These are phyloP conservation scores for Condylostylus longicornis DNA, from an alignment of 1,140 invertebrate species.

Conservation along the genomic window DNA sequence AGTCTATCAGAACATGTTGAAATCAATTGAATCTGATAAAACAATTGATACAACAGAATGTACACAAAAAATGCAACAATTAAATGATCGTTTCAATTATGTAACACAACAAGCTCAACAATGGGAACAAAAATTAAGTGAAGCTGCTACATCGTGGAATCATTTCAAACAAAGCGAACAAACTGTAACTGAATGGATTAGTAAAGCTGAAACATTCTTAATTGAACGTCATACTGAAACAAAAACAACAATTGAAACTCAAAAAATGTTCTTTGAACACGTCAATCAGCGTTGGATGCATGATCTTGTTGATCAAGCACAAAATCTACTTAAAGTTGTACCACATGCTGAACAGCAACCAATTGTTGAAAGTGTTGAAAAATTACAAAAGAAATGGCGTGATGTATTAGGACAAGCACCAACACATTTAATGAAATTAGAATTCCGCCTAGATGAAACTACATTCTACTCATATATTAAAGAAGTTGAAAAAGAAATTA, in stretches of 20 bases:
- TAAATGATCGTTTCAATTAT: conserved; percentile 68
- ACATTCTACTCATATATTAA: conserved; percentile 72
- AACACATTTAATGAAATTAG: conserved; percentile 70
- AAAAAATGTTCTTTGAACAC: conserved; percentile 71
- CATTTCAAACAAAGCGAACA: conserved; percentile 65
- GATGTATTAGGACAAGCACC: conserved; percentile 64
- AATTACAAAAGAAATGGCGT: conserved; percentile 60
- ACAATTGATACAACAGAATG: conserved; percentile 57
- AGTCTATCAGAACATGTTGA: conserved; percentile 75
- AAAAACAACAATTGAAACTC: conserved; percentile 62
- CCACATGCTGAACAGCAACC: conserved; percentile 46
- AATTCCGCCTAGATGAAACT: conserved; percentile 74
- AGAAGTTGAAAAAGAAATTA: conserved; percentile 80
- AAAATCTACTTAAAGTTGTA: conserved; percentile 59
- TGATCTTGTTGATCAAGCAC: conserved; percentile 60
- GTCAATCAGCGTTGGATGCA: conserved; percentile 70
- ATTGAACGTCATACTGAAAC: conserved; percentile 67
- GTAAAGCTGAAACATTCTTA: conserved; percentile 64
- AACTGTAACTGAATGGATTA: conserved; percentile 70
- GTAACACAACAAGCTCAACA: conserved; percentile 55
- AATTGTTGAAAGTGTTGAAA: conserved; percentile 53
- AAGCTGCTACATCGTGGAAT: conserved; percentile 69
- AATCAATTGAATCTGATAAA: conserved; percentile 54
- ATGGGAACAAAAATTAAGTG: conserved; percentile 65
- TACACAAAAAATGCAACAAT: conserved; percentile 50